phyloP scores from a whole-genome alignment of 2,797 vertebrate genomes.

The Poecilia picta region DNA sequence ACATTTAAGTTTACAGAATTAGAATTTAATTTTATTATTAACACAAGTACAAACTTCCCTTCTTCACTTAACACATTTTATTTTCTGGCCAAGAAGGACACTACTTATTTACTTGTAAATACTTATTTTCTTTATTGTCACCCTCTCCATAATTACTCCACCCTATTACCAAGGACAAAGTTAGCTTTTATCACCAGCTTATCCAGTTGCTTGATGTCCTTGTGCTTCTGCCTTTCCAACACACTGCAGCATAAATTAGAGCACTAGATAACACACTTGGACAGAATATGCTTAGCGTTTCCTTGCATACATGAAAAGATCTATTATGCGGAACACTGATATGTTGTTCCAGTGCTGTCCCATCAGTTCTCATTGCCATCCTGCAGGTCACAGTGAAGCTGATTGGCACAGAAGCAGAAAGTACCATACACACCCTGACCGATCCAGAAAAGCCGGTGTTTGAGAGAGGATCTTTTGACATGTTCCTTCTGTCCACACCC shows the following conservation, averaged over 20 bases:
- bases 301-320: no score
- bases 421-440: slow-evolving; percentile 74
- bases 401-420: slow-evolving; percentile 81
- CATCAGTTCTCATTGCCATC: slow-evolving; percentile 4
- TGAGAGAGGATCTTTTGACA: slow-evolving; percentile 82
- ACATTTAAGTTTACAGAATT: not conserved
- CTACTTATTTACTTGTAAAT: no score
- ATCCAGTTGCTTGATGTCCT: no score
- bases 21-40: not conserved
- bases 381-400: slow-evolving; percentile 78
- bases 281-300: no score
- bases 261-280: no score
- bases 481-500: slow-evolving; percentile 83
- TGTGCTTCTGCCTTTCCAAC: no score
- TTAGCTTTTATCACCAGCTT: no score
- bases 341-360: not conserved
- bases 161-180: no score
- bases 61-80: not conserved
- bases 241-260: no score
- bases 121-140: no score
- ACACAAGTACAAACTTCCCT: not conserved
- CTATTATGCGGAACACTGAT: slow-evolving; percentile 1
- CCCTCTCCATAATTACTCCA: no score
- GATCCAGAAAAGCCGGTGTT: slow-evolving; percentile 83
- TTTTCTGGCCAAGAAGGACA: not conserved